Evolutionary conservation across 1,140 invertebrate species (phyloP).

Genomic region (Leptinotarsa undecemlineata): DNA sequence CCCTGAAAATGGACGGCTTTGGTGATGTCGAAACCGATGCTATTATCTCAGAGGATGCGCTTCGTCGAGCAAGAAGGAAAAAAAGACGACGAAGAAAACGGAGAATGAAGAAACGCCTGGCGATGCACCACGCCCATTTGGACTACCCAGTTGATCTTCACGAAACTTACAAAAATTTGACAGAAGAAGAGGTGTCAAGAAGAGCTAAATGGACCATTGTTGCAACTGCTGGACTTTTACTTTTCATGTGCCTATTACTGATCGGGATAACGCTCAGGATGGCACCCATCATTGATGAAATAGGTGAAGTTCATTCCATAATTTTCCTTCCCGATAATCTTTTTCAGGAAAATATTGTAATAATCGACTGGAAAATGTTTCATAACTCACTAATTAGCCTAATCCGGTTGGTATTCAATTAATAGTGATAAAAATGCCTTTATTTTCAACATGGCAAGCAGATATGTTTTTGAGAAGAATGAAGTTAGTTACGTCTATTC

Average conservation of each 20-base stretch:
- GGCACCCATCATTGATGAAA: slow-evolving; percentile 90
- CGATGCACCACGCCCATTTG: slow-evolving; percentile 34
- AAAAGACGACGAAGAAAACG: slow-evolving; percentile 49
- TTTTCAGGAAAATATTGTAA: no score
- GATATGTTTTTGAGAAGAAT: no score
- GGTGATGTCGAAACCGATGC: slow-evolving; percentile 56
- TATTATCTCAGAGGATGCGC: slow-evolving; percentile 50
- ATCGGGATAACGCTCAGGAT: slow-evolving; percentile 87
- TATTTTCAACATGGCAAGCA: no score
- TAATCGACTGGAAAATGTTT: no score
- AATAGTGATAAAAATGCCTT: no score
- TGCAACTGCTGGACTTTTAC: slow-evolving; percentile 80
- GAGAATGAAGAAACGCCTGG: slow-evolving; percentile 46
- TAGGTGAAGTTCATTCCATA: slow-evolving; percentile 69
- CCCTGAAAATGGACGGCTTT: slow-evolving; percentile 59
- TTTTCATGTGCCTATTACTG: slow-evolving; percentile 82
- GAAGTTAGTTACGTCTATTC: no score
- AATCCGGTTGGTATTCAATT: no score
- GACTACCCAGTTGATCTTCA: slow-evolving; percentile 30
- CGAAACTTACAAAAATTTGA: slow-evolving; percentile 58
- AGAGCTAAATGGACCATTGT: slow-evolving; percentile 86
- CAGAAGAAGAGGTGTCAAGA: slow-evolving; percentile 78
- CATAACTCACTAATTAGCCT: no score
- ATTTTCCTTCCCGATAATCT: no score
- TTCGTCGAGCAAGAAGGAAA: slow-evolving; percentile 49